Conservation (phyloP, 2,113 vertebrate species). For the Scortum barcoo region DNA sequence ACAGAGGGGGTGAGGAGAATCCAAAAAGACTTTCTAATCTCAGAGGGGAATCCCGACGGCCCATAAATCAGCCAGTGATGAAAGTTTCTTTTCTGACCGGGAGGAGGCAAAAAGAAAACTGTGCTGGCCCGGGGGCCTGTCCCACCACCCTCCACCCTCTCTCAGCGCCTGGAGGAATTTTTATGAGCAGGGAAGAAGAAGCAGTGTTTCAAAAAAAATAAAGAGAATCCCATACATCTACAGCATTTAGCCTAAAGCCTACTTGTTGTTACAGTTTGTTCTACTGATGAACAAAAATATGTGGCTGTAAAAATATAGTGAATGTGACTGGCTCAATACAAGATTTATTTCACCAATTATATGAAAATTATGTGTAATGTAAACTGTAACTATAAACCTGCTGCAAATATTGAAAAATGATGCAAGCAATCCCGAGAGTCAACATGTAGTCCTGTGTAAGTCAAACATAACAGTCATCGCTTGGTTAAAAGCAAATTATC, state of each 20-base stretch:
- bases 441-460: background rate
- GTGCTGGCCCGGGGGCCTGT: slow-evolving; percentile 63
- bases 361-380: background rate
- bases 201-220: slow-evolving; percentile 52
- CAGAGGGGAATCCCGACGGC: slow-evolving; percentile 72
- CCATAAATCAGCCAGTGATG: slow-evolving; percentile 86
- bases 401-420: slow-evolving; percentile 26
- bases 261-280: slow-evolving; percentile 8
- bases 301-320: background rate
- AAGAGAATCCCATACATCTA: slow-evolving; percentile 35
- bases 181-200: slow-evolving; percentile 78
- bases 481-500: background rate
- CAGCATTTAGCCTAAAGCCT: slow-evolving; percentile 3
- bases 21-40: slow-evolving; percentile 82
- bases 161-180: slow-evolving; percentile 77
- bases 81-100: slow-evolving; percentile 83
- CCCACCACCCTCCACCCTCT: slow-evolving; percentile 57
- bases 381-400: slow-evolving; percentile 5
- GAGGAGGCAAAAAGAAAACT: slow-evolving; percentile 82
- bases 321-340: background rate
- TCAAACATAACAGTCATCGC: background rate
- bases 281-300: background rate
- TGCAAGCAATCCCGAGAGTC: background rate
- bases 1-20: slow-evolving; percentile 70
- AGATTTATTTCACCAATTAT: slow-evolving; percentile 7